phyloP scores from a whole-genome alignment of 2,113 vertebrate genomes.

The Centrocercus urophasianus region DNA sequence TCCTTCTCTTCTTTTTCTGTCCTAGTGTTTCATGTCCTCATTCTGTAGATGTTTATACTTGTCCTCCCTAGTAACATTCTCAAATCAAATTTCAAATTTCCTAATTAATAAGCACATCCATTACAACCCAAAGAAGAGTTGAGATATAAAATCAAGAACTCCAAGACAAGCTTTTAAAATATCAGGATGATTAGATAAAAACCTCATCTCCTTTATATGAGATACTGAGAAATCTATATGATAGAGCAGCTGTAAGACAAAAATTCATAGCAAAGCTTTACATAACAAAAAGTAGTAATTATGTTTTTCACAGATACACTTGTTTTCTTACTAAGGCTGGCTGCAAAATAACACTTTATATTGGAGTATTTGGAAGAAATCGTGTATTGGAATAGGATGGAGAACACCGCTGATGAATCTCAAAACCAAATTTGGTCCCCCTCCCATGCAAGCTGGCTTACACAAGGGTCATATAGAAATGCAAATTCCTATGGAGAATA shows the following conservation, averaged over 20 bases:
- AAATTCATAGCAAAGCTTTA: not conserved
- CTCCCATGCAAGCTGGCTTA: constrained; percentile 60
- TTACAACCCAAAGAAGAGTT: not conserved
- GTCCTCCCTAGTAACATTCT: not conserved
- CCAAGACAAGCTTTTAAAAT: not conserved
- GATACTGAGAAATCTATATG: not conserved
- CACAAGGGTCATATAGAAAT: constrained; percentile 59
- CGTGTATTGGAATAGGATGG: not conserved
- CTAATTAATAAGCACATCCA: not conserved
- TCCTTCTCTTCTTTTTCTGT: not conserved
- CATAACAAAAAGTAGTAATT: not conserved
- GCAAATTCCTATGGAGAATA: constrained; percentile 51
- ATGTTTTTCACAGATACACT: not conserved
- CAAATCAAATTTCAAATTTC: not conserved
- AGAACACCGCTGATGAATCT: constrained; percentile 29
- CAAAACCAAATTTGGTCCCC: not conserved
- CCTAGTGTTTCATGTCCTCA: not conserved
- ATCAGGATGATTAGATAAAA: not conserved
- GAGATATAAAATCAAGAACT: not conserved
- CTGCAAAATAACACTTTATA: not conserved
- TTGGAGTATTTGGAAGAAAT: not conserved
- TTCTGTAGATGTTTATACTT: not conserved
- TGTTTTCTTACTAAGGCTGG: not conserved
- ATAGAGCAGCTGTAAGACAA: not conserved
- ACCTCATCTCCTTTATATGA: not conserved